Conservation (phyloP, 2,113 vertebrate genomes). For the Piprites chloris region DNA sequence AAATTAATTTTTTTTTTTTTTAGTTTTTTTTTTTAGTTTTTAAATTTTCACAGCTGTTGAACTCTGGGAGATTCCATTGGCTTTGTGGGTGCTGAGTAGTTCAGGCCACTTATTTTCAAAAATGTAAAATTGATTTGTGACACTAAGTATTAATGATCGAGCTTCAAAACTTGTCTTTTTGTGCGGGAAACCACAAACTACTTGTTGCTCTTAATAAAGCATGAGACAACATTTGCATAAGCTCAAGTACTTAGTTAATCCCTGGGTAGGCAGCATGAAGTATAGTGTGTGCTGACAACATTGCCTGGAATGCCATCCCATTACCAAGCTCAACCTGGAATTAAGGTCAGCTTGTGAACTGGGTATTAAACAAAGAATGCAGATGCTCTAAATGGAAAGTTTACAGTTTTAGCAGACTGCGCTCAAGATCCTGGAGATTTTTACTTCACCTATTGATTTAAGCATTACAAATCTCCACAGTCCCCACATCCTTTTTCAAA, state of each 20-base stretch:
- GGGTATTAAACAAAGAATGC: constrained; percentile 59
- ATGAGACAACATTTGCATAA: neutral
- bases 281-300: neutral
- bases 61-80: neutral
- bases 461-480: constrained; percentile 71
- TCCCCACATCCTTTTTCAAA: constrained; percentile 56
- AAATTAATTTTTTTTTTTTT: neutral
- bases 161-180: neutral
- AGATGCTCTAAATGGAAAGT: constrained; percentile 68
- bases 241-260: neutral
- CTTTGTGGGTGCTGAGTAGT: neutral
- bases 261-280: neutral
- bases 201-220: neutral
- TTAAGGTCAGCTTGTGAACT: constrained; percentile 1
- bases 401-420: constrained; percentile 66
- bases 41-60: neutral
- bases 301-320: neutral
- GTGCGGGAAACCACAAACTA: neutral
- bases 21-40: neutral
- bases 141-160: neutral
- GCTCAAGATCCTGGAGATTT: constrained; percentile 64
- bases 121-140: neutral
- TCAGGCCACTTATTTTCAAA: neutral
- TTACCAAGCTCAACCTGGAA: constrained; percentile 36
- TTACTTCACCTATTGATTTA: constrained; percentile 71